Evolutionary conservation across 2,113 vertebrate genomes (phyloP).

Genomic region (Alces alces): DNA sequence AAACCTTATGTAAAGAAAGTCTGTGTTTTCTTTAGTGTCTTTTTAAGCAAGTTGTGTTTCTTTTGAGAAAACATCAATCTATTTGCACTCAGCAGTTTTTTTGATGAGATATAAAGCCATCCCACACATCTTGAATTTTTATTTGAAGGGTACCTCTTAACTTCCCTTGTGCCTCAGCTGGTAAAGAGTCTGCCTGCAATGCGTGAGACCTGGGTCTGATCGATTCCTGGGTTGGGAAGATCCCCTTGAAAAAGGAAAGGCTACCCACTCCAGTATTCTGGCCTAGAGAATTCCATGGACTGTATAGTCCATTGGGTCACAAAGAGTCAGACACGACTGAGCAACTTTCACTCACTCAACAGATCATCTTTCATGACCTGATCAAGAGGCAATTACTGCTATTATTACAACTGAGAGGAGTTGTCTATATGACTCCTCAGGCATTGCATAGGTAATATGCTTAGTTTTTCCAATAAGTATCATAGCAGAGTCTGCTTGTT

Average conservation of each 20-base stretch:
- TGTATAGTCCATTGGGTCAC: accelerated
- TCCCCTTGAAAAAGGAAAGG: background rate
- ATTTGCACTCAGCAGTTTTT: background rate
- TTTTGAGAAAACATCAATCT: background rate
- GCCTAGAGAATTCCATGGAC: background rate
- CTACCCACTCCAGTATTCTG: background rate
- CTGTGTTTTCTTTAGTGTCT: background rate
- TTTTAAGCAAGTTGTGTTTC: background rate
- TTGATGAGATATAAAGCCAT: background rate
- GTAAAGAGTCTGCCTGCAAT: background rate
- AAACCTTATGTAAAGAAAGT: background rate
- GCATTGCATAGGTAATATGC: background rate
- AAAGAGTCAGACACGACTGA: background rate
- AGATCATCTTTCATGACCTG: background rate
- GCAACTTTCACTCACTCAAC: background rate
- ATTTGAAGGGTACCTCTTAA: background rate
- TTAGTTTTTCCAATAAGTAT: background rate
- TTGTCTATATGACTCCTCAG: background rate
- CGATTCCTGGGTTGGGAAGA: background rate
- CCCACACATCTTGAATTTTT: background rate
- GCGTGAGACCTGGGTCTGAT: background rate
- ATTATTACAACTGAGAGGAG: background rate
- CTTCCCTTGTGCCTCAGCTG: background rate
- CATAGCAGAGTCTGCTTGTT: background rate
- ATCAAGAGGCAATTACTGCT: background rate